Percentiles rank a stretch among this genome's conserved stretches.
Evolutionary conservation across 2,113 vertebrate species (phyloP).

Genomic region (Oceanodroma tethys): DNA sequence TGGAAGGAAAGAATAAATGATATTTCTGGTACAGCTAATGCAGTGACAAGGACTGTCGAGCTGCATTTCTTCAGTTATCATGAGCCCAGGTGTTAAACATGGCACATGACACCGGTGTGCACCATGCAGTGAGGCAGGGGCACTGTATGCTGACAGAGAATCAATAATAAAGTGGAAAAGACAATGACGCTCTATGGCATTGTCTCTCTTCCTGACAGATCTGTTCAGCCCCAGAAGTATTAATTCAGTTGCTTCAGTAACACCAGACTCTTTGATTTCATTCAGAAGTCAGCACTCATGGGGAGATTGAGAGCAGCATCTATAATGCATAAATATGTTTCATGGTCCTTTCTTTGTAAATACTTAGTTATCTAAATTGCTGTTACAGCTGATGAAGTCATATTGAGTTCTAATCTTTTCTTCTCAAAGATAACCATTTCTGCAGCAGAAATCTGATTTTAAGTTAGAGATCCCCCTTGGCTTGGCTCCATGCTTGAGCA

Average conservation of each 20-base stretch:
- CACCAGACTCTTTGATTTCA: constrained; percentile 19
- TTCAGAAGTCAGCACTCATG: background rate
- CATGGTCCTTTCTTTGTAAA: background rate
- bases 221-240: constrained; percentile 35
- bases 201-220: constrained; percentile 41
- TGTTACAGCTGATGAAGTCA: background rate
- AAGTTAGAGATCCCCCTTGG: background rate
- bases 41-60: constrained; percentile 36
- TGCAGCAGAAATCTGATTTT: background rate
- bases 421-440: background rate
- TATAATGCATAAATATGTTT: background rate
- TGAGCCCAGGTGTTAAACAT: constrained; percentile 61
- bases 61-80: constrained; percentile 37
- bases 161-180: constrained; percentile 64
- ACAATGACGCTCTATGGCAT: constrained; percentile 45
- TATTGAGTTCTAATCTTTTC: background rate
- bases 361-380: background rate
- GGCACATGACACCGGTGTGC: constrained; percentile 12
- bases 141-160: constrained; percentile 37
- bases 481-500: background rate
- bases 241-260: constrained; percentile 12
- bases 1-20: background rate
- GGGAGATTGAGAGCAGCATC: background rate
- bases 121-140: constrained; percentile 4
- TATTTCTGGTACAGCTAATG: background rate